These are phyloP conservation scores for Selenia dentaria DNA, from an alignment of 2,888 invertebrate genomes.

Conservation along the genomic window DNA sequence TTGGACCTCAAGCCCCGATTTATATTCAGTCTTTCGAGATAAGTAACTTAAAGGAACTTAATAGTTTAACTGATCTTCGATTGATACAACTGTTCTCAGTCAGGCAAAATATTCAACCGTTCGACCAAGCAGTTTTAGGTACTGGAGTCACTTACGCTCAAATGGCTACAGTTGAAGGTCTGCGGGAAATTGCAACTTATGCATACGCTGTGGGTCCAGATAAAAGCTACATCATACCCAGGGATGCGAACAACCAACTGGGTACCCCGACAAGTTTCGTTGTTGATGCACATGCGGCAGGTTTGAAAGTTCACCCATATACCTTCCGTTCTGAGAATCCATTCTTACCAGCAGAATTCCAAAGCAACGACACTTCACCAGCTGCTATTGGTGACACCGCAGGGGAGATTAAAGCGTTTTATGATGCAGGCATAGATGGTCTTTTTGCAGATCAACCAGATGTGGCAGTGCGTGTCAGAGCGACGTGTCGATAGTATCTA, in stretches of 20 bases:
- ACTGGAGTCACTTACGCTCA: slow-evolving; percentile 62
- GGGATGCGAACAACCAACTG: slow-evolving; percentile 52
- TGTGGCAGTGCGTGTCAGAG: slow-evolving; percentile 53
- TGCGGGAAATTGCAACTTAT: slow-evolving; percentile 66
- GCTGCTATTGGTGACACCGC: slow-evolving; percentile 57
- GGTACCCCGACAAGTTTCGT: slow-evolving; percentile 63
- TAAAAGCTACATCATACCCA: slow-evolving; percentile 67
- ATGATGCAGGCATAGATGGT: slow-evolving; percentile 70
- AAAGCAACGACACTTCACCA: slow-evolving; percentile 45
- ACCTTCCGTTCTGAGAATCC: slow-evolving; percentile 71
- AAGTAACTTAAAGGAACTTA: slow-evolving; percentile 66
- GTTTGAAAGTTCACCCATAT: slow-evolving; percentile 72
- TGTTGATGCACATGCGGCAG: slow-evolving; percentile 62
- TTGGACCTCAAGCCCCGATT: slow-evolving; percentile 54
- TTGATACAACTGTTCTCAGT: slow-evolving; percentile 61
- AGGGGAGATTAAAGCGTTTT: slow-evolving; percentile 60
- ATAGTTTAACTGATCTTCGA: slow-evolving; percentile 60
- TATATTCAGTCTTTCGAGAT: slow-evolving; percentile 78
- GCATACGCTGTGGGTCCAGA: slow-evolving; percentile 74
- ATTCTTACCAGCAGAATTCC: slow-evolving; percentile 65
- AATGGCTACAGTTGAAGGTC: slow-evolving; percentile 70
- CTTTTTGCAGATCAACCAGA: slow-evolving; percentile 74
- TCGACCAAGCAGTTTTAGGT: slow-evolving; percentile 56
- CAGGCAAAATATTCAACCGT: slow-evolving; percentile 46
- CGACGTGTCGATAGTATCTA: slow-evolving; percentile 26